These are phyloP conservation scores for Bradypus variegatus DNA, from an alignment of 2,797 vertebrate genomes.

Conservation along the genomic window DNA sequence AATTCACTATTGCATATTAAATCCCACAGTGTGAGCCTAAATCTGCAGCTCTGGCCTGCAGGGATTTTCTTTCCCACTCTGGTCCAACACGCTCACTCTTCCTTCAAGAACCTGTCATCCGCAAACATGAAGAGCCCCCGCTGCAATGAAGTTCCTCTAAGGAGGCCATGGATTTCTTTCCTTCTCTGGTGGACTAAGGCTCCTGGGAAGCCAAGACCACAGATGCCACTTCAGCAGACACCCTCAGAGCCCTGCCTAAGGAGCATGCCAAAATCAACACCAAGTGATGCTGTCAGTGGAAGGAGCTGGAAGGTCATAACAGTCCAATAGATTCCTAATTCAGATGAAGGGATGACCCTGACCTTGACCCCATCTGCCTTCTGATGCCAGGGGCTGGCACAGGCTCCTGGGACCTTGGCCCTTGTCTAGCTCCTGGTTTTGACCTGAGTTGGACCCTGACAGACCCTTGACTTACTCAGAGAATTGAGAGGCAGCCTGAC, in stretches of 20 bases:
- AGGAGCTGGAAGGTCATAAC: neutral
- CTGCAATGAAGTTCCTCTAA: neutral
- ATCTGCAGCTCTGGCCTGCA: neutral
- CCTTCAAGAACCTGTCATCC: neutral
- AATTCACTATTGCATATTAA: neutral
- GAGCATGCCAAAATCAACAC: fast-evolving
- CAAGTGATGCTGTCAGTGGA: neutral
- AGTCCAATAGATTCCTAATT: neutral
- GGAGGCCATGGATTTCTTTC: neutral
- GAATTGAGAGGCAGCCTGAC: neutral
- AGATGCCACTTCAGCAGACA: neutral
- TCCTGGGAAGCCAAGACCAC: neutral
- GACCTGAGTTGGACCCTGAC: neutral
- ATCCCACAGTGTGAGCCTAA: neutral
- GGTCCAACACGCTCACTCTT: neutral
- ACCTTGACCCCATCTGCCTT: neutral
- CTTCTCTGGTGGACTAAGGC: neutral
- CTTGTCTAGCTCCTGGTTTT: neutral
- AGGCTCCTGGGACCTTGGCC: neutral
- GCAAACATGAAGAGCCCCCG: neutral
- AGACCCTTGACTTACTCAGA: neutral
- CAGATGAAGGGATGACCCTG: neutral
- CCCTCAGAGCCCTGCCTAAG: neutral
- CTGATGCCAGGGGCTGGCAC: neutral
- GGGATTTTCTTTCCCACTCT: neutral